phyloP scores from a whole-genome alignment of 1,140 invertebrate genomes.

The Drosophila triauraria region DNA sequence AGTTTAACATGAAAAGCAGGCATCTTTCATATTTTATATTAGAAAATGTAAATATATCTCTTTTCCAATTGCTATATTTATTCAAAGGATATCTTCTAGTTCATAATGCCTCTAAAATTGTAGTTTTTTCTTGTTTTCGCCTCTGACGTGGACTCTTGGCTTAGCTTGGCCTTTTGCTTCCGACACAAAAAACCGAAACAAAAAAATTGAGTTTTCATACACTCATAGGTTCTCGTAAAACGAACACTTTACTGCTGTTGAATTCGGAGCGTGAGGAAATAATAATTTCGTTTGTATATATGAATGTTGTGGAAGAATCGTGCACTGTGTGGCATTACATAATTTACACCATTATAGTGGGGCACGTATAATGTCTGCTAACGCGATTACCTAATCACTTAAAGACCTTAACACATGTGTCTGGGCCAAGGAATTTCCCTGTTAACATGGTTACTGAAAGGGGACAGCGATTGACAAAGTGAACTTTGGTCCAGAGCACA shows the following conservation, averaged over 20 bases:
- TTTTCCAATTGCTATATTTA: too few relatives aligned
- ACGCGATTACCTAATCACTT: slow-evolving; percentile 31
- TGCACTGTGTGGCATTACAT: slow-evolving; percentile 28
- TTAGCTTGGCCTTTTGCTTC: slow-evolving; percentile 41
- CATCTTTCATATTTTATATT: too few relatives aligned
- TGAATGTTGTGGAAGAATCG: neutral
- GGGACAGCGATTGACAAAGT: slow-evolving; percentile 9
- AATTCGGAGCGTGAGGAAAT: slow-evolving; percentile 17
- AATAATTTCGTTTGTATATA: slow-evolving; percentile 27
- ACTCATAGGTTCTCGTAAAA: slow-evolving; percentile 27
- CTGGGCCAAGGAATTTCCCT: slow-evolving; percentile 24
- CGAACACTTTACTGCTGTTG: slow-evolving; percentile 35
- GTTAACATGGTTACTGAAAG: slow-evolving; percentile 22
- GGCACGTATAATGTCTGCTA: slow-evolving; percentile 13
- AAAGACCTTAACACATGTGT: slow-evolving; percentile 15
- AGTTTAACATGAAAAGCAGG: too few relatives aligned
- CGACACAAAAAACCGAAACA: slow-evolving; percentile 10
- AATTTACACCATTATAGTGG: slow-evolving; percentile 8
- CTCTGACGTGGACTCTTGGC: slow-evolving; percentile 23
- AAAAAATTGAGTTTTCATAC: slow-evolving; percentile 35
- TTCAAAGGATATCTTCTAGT: slow-evolving; percentile 2
- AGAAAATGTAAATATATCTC: too few relatives aligned
- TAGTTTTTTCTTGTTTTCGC: neutral
- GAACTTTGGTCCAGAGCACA: slow-evolving; percentile 5
- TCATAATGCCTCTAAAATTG: neutral